Base-by-base conservation (phyloP, 2,888 invertebrate genomes). In the Balanococcus diminutus region DNA sequence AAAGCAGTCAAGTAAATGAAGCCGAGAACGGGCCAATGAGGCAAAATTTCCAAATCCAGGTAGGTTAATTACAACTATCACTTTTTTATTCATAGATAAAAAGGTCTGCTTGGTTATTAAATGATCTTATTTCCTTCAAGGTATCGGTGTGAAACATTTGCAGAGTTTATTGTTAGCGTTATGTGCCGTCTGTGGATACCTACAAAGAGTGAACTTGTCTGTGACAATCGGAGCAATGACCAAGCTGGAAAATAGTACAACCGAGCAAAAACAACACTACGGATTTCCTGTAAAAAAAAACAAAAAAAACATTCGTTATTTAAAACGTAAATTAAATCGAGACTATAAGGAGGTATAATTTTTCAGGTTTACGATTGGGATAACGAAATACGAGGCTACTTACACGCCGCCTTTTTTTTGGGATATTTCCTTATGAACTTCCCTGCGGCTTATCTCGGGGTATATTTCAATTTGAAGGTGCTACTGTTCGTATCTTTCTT, bases 371-470 rank as follows among this genome's bases (percentile, higher is more conserved):
- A 92, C 88, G 88, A 91, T 4, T 94, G 94, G 94, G 89, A 91
- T 56, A 90, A 91, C 46, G 89, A 90, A 72, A 91, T 91, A 0
- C 92, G 92, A 88, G 92, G 93, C 0, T 88, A 93, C 86, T 90
- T 94, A 0, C 89, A 94, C 14, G 93, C 93, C 56, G 92, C 94
- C 0, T 94, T 94, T 88, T 95, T 95, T 90, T 94, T 94, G 94
- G 95, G 95, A 1, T 95, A 96, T 89, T 91, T 94, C 1, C 88
- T 94, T 6, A 93, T 94, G 25, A 95, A 96, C 90, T 90, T 95
- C 0, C 94, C 94, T 0, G 93, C 93, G 3, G 91, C 91, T n/a
- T 89, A 91, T 61, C 88, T 93, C 51, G 92, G 92, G 0, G 91
- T 90, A 86, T 88, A 89, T 2, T 91, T 92, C 89, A 93, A 93